phyloP scores from a whole-genome alignment of 1,140 invertebrate genomes.

The Drosophila sucinea region DNA sequence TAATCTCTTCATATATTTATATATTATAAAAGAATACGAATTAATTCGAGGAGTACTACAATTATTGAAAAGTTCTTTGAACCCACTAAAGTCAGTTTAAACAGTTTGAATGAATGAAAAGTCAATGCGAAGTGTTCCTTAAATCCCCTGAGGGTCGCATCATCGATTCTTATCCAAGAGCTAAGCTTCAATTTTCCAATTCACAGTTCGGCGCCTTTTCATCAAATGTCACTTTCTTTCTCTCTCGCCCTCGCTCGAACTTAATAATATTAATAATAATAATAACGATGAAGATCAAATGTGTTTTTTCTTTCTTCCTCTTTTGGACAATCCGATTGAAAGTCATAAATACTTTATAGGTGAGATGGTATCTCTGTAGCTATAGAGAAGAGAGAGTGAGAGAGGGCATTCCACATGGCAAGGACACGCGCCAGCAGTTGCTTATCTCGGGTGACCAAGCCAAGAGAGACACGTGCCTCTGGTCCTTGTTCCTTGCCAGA shows the following conservation, averaged over 20 bases:
- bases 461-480: conserved; percentile 71
- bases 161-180: conserved; percentile 4
- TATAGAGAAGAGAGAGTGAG: conserved; percentile 1
- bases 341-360: conserved; percentile 64
- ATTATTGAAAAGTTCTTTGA: too few species aligned
- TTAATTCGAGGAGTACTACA: too few species aligned
- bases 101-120: neutral
- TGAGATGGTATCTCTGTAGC: conserved; percentile 51
- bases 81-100: neutral
- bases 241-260: neutral
- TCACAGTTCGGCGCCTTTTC: conserved; percentile 48
- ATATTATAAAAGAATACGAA: too few species aligned
- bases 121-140: neutral
- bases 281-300: conserved; percentile 61
- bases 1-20: too few species aligned
- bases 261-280: conserved; percentile 75
- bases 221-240: conserved; percentile 33
- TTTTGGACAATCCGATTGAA: conserved; percentile 54
- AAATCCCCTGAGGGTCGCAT: conserved; percentile 11
- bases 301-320: conserved; percentile 44
- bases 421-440: conserved; percentile 69
- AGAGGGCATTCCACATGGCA: conserved; percentile 21
- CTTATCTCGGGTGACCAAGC: conserved; percentile 82
- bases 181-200: conserved; percentile 54
- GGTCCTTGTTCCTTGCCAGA: conserved; percentile 56